Evolutionary conservation across 1,140 invertebrate genomes (phyloP), one percentile per base, ranked within the genome.

Genomic region (Galleria mellonella): DNA sequence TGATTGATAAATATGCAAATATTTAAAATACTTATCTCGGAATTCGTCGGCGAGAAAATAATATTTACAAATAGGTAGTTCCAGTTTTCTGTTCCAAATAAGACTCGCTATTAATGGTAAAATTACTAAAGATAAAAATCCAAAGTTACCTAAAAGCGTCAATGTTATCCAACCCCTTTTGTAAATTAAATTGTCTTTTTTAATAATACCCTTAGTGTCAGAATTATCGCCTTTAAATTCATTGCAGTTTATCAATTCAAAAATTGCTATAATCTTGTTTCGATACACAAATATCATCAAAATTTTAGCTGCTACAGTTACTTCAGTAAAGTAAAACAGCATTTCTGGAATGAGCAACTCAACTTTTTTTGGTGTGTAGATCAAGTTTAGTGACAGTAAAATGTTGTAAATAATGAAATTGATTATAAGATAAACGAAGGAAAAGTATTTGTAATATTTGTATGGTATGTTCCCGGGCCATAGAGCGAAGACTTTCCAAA

Each of bases 31-130:
- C 7, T 44, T 43, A 15, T 55, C 11, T 28, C 66, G 35, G 3
- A 43, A 10, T 32, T 67, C 42, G 3, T 64, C 51, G n/a, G 48
- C 57, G 14, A 82, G 52, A 51, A 79, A 82, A 56, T 73, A 77
- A 56, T 77, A 82, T 51, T 70, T 70, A 43, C 65, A 72, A 36
- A 82, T 54, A n/a, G 75, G 77, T 36, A 82, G 48, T 32, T 74
- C 55, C 12, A 67, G 32, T 4, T 44, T 41, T 11, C 47, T 43
- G 23, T 58, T 54, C 28, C 59, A 67, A 51, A 71, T 51, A 0
- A 68, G 47, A 50, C 65, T 35, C 11, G 47, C 31, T 11, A 71
- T 41, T 43, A 75, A 37, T 15, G 73, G 67, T 10, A 55, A 9
- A 33, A 72, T 41, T 4, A 71, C 49, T 53, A 54, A 44, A 0